phyloP scores from a whole-genome alignment of 2,888 invertebrate species.

The Microchrysa polita region DNA sequence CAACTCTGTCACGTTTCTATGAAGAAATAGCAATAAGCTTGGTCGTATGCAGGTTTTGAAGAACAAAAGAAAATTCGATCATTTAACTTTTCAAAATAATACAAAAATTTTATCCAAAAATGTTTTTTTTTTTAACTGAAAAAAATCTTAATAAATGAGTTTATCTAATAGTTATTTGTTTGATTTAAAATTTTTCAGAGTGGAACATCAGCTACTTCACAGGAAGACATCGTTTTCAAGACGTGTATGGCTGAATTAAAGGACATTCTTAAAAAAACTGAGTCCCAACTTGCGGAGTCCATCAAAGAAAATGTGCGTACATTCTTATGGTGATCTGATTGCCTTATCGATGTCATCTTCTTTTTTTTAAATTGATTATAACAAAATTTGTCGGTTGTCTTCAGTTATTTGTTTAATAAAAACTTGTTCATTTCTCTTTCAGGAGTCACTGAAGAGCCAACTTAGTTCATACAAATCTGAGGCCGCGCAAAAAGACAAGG shows the following conservation, averaged over 20 bases:
- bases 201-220: constrained; percentile 1
- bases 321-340: no score
- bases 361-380: no score
- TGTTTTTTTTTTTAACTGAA: neutral
- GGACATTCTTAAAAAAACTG: constrained; percentile 38
- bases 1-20: no score
- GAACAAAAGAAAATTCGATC: no score
- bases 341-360: neutral
- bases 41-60: no score
- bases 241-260: constrained; percentile 45
- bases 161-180: neutral
- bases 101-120: no score
- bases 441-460: constrained; percentile 47
- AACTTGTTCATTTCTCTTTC: no score
- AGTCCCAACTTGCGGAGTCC: constrained; percentile 25
- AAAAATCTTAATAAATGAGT: no score
- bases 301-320: constrained; percentile 47
- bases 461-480: constrained; percentile 34
- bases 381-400: no score
- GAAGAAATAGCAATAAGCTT: no score
- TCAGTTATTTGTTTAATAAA: no score
- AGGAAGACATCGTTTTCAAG: constrained; percentile 44
- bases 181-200: neutral
- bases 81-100: no score
- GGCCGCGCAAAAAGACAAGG: constrained; percentile 47